These are phyloP conservation scores for Mactromeris polynyma DNA, from an alignment of 2,888 invertebrate species.

Conservation along the genomic window DNA sequence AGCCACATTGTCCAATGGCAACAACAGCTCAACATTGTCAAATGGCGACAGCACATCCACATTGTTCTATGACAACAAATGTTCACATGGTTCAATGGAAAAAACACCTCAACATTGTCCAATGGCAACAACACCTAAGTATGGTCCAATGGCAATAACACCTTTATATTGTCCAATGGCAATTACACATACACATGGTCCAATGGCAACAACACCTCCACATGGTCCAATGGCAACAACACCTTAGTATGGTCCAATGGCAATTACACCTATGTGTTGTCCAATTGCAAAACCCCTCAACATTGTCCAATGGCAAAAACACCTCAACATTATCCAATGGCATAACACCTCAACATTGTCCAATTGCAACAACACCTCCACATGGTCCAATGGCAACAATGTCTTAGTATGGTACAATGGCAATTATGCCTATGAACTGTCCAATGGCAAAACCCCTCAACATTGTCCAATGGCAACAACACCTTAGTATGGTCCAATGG, in stretches of 20 bases:
- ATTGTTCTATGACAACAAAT: not conserved
- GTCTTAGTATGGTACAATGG: not conserved
- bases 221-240: not conserved
- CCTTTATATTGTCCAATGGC: not conserved
- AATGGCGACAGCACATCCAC: not conserved
- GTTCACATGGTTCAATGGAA: not conserved
- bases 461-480: not conserved
- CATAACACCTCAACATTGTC: not conserved
- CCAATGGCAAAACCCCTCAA: not conserved
- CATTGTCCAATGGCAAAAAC: not conserved
- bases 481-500: not conserved
- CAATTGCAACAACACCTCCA: not conserved
- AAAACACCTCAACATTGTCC: not conserved
- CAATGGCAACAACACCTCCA: not conserved
- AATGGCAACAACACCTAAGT: not conserved
- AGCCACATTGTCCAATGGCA: too few relatives aligned
- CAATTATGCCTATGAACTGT: not conserved
- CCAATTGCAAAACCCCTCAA: not conserved
- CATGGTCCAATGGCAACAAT: not conserved
- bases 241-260: not conserved
- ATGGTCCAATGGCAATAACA: not conserved
- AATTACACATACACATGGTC: not conserved
- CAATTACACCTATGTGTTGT: not conserved
- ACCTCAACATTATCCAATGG: not conserved
- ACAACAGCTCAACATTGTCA: not conserved